A percentile compares a stretch with the other conserved stretches of the same genome.
These are phyloP conservation scores for Patella pellucida DNA, from an alignment of 2,888 invertebrate genomes.

Conservation along the genomic window DNA sequence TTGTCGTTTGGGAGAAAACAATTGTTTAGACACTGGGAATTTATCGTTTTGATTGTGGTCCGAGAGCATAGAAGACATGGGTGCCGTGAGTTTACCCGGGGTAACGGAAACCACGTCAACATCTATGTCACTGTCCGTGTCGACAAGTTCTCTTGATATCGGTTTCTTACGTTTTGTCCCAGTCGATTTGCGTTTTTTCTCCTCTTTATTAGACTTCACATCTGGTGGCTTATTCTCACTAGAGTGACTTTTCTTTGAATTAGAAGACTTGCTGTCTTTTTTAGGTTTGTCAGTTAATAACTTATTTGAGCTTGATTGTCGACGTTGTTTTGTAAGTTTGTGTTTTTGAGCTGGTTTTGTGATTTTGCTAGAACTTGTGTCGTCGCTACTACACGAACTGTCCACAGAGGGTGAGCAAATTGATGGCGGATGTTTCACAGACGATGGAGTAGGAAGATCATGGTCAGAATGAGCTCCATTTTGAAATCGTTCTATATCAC, in stretches of 20 bases:
- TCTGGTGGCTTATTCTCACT: neutral
- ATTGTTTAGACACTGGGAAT: neutral
- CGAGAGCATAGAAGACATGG: slow-evolving; percentile 12
- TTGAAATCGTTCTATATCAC: slow-evolving; percentile 15
- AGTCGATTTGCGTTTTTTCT: slow-evolving; percentile 18
- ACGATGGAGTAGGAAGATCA: neutral
- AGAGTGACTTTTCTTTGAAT: neutral
- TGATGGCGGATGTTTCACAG: neutral
- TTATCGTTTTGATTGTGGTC: slow-evolving; percentile 18
- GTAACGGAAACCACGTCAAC: slow-evolving; percentile 32
- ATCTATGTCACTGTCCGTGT: slow-evolving; percentile 30
- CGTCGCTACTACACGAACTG: slow-evolving; percentile 1
- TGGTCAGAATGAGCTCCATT: slow-evolving; percentile 23
- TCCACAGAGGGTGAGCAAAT: neutral
- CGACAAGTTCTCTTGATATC: slow-evolving; percentile 6
- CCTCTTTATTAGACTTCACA: slow-evolving; percentile 8
- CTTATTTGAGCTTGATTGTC: slow-evolving; percentile 1
- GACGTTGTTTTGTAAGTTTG: neutral
- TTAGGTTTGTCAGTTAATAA: neutral
- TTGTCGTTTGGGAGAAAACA: slow-evolving; percentile 15
- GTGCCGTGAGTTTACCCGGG: slow-evolving; percentile 23
- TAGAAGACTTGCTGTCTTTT: slow-evolving; percentile 7
- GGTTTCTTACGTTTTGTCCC: slow-evolving; percentile 17
- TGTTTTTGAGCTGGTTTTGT: neutral
- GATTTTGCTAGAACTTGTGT: neutral